A percentile compares a stretch with the other conserved stretches of the same genome.
These are phyloP conservation scores for Oedothorax gibbosus DNA, from an alignment of 1,140 invertebrate genomes.

Conservation along the genomic window DNA sequence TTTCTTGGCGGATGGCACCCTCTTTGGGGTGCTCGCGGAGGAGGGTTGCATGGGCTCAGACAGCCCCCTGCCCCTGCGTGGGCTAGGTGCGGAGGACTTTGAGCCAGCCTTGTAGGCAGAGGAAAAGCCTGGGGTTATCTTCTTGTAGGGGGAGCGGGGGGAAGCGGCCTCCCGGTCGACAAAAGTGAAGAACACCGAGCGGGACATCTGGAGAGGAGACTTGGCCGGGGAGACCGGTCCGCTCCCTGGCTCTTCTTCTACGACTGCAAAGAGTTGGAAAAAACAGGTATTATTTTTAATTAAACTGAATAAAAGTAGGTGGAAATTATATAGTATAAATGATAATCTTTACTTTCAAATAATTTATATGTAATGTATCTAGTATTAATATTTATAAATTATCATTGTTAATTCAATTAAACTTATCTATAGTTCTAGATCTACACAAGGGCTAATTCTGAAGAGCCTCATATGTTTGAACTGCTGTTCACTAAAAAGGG, in stretches of 20 bases:
- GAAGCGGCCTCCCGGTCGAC: slow-evolving; percentile 38
- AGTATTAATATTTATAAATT: no score
- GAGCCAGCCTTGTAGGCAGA: slow-evolving; percentile 37
- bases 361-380: no score
- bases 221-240: slow-evolving; percentile 9
- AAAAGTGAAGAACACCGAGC: slow-evolving; percentile 51
- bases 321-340: no score
- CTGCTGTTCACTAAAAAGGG: no score
- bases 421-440: no score
- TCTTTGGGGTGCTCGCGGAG: background rate
- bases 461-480: no score
- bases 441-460: no score
- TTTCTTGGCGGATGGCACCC: background rate
- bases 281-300: background rate
- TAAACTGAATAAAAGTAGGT: no score
- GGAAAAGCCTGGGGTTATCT: slow-evolving; percentile 29
- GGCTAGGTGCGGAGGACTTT: slow-evolving; percentile 10
- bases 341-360: no score
- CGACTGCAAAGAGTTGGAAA: slow-evolving; percentile 5
- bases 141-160: slow-evolving; percentile 40
- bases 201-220: slow-evolving; percentile 24
- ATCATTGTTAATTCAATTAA: no score
- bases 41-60: slow-evolving; percentile 36
- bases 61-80: slow-evolving; percentile 24
- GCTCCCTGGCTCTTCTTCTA: slow-evolving; percentile 23